phyloP scores from a whole-genome alignment of 2,113 vertebrate genomes.

The Jaculus jaculus region DNA sequence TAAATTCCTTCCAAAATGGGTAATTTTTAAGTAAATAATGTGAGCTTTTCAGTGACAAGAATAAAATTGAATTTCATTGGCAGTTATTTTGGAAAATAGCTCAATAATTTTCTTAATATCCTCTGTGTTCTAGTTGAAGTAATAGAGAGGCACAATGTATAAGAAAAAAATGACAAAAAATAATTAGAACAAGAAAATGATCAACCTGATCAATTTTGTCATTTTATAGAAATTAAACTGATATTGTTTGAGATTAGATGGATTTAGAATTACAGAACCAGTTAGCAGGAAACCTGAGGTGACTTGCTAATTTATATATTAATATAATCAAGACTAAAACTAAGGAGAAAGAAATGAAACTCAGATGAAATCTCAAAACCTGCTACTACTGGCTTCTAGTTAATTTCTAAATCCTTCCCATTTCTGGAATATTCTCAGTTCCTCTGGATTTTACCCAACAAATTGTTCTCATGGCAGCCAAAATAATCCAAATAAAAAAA shows the following conservation, averaged over 20 bases:
- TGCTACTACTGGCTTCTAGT: neutral
- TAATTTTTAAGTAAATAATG: constrained; percentile 24
- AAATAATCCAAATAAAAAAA: neutral
- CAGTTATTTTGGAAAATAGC: constrained; percentile 45
- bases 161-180: constrained; percentile 34
- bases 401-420: neutral
- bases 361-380: neutral
- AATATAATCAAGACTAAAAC: neutral
- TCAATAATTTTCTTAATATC: constrained; percentile 56
- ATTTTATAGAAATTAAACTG: constrained; percentile 34
- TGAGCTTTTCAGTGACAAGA: neutral
- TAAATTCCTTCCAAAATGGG: constrained; percentile 33
- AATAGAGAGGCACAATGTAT: neutral
- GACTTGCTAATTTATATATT: neutral
- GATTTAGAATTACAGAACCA: constrained; percentile 29
- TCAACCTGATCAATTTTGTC: neutral
- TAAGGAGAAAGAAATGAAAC: neutral
- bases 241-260: constrained; percentile 13
- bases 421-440: neutral
- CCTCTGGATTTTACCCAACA: neutral
- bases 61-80: constrained; percentile 20
- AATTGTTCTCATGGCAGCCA: neutral
- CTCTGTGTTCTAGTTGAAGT: neutral
- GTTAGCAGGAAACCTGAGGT: neutral
- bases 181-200: constrained; percentile 39